Evolutionary conservation across 2,797 vertebrate genomes (phyloP).

Genomic region (Agapornis canus): DNA sequence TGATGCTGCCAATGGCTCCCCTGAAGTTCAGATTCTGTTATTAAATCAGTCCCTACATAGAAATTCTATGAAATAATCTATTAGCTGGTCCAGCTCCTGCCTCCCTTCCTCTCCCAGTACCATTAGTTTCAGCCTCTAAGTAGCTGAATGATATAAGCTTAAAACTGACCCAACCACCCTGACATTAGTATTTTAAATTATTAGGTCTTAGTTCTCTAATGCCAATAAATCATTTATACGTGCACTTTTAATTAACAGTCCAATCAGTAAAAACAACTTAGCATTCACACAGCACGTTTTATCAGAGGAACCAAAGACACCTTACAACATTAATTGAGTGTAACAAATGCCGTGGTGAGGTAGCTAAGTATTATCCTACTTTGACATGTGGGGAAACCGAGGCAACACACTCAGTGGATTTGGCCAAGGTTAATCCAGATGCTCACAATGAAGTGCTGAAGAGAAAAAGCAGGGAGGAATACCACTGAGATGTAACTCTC

Average conservation of each 20-base stretch:
- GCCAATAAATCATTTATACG: constrained; percentile 56
- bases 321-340: constrained; percentile 51
- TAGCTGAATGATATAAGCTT: constrained; percentile 2
- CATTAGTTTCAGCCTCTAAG: constrained; percentile 12
- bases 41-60: not conserved
- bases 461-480: not conserved
- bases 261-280: constrained; percentile 62
- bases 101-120: not conserved
- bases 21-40: not conserved
- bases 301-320: constrained; percentile 27
- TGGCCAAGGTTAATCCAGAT: constrained; percentile 13
- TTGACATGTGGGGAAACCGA: not conserved
- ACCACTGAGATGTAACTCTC: not conserved
- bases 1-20: not conserved
- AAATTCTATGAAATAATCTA: not conserved
- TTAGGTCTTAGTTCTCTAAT: constrained; percentile 46
- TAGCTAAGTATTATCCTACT: not conserved
- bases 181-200: constrained; percentile 48
- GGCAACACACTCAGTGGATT: not conserved
- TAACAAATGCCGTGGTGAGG: not conserved
- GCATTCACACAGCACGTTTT: not conserved
- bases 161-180: constrained; percentile 28
- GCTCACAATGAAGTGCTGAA: not conserved
- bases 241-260: constrained; percentile 66
- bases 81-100: not conserved